phyloP scores from a whole-genome alignment of 2,113 vertebrate species.

The Danionella cerebrum region DNA sequence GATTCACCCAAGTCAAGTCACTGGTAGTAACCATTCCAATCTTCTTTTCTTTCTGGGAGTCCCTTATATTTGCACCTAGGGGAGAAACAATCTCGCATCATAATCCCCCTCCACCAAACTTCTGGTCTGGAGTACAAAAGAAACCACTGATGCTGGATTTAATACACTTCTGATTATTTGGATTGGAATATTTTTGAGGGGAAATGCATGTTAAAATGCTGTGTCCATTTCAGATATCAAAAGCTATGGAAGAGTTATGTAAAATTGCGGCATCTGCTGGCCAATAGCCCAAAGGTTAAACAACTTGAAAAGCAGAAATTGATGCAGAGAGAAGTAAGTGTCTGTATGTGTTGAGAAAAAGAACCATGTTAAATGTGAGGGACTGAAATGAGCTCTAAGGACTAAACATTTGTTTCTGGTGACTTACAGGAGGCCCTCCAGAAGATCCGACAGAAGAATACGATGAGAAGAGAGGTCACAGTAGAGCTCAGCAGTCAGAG shows the following conservation, averaged over 20 bases:
- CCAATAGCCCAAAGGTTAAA: slow-evolving; percentile 97
- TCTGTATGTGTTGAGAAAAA: not conserved
- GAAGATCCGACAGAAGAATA: slow-evolving; percentile 99
- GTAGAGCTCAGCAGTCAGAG: slow-evolving; percentile 97
- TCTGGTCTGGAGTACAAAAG: no score
- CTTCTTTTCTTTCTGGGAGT: no score
- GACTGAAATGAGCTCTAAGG: no score
- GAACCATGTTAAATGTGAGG: not conserved
- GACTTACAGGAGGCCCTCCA: slow-evolving; percentile 88
- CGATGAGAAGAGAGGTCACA: slow-evolving; percentile 95
- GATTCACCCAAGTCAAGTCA: no score
- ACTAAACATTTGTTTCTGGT: no score
- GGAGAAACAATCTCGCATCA: no score
- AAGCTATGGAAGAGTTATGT: slow-evolving; percentile 99
- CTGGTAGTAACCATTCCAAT: no score
- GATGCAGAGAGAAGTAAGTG: slow-evolving; percentile 86
- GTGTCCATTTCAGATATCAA: slow-evolving; percentile 76
- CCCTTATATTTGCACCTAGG: no score
- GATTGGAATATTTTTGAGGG: no score
- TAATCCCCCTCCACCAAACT: no score
- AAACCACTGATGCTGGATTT: no score
- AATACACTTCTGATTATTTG: no score
- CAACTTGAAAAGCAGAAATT: slow-evolving; percentile 98
- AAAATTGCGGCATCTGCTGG: slow-evolving; percentile 93
- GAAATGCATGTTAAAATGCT: not conserved